A percentile compares a stretch with the other conserved stretches of the same genome.
Evolutionary conservation across 2,113 vertebrate genomes (phyloP).

Genomic region (Petrocephalus zakoni): DNA sequence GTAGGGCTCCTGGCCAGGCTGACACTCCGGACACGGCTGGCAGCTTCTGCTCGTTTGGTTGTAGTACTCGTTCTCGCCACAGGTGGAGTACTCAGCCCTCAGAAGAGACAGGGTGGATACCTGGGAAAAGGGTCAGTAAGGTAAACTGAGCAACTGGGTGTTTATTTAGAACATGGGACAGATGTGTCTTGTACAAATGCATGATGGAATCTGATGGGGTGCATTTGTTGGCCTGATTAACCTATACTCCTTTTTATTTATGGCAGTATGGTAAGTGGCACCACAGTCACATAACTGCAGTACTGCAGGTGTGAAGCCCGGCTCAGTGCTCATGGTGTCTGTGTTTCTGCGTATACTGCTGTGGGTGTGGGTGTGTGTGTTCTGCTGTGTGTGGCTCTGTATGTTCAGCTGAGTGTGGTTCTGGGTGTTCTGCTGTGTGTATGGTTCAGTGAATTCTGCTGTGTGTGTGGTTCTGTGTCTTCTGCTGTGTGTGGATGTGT

Average conservation of each 20-base stretch:
- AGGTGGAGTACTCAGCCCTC: constrained; percentile 79
- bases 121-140: constrained; percentile 48
- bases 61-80: constrained; percentile 93
- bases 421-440: background rate
- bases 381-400: background rate
- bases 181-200: background rate
- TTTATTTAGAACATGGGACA: background rate
- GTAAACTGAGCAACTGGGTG: background rate
- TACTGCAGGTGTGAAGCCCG: background rate
- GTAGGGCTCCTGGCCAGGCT: constrained; percentile 86
- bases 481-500: background rate
- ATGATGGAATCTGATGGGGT: background rate
- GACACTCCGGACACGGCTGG: constrained; percentile 85
- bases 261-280: background rate
- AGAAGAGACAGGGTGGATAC: constrained; percentile 72
- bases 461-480: background rate
- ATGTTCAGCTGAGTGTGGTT: background rate
- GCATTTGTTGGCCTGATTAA: background rate
- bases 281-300: background rate
- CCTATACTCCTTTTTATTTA: background rate
- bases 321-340: background rate
- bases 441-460: background rate
- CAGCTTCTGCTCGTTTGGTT: constrained; percentile 90
- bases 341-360: background rate
- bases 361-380: background rate